Evolutionary conservation across 2,113 vertebrate genomes (phyloP), one percentile per base, ranked within the genome.

Genomic region (Phoenicopterus ruber): DNA sequence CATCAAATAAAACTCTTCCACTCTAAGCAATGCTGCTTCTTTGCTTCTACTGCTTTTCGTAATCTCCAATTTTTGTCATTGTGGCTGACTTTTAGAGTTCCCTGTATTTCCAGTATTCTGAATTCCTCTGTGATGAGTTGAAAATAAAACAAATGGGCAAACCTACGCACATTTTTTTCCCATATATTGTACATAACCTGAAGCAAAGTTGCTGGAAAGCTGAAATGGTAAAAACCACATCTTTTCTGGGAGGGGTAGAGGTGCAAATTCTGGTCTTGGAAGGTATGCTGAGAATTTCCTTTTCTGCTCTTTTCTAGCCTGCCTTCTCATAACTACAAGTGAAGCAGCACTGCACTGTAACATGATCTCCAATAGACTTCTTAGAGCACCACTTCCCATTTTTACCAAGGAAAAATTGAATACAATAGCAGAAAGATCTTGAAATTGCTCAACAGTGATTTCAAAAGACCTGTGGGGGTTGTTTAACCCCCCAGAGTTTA

Each of bases 1-100:
- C 96, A 97, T 96, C 94, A 95, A 95, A 96, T 78, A 78, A 85
- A 90, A 77, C 50, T 67, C 93, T 87, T 72, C 69, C 62, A 44
- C 40, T 81, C 52, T 38, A 72, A 69, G 63, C 79, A 95, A 86
- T 34, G 36, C 44, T 83, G 70, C 62, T 94, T 38, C 36, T 29
- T 90, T 88, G 55, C 55, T 81, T 76, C 52, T 71, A 16, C 57
- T 81, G 36, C 46, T 80, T 94, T 91, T 83, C 55, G 63, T 69
- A 71, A 88, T 77, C 66, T 88, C 77, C 69, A 54, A 11, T 62
- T 94, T 90, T 65, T 82, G 54, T 49, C 90, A 50, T 65, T 58
- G 67, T 55, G 82, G 69, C 29, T 69, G 58, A 34, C 7, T 90
- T 92, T 54, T 69, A 7, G 57, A 57, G 32, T 42, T 92, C 13